Evolutionary conservation across 2,888 invertebrate genomes (phyloP).

Genomic region (Sussaba pulchella): DNA sequence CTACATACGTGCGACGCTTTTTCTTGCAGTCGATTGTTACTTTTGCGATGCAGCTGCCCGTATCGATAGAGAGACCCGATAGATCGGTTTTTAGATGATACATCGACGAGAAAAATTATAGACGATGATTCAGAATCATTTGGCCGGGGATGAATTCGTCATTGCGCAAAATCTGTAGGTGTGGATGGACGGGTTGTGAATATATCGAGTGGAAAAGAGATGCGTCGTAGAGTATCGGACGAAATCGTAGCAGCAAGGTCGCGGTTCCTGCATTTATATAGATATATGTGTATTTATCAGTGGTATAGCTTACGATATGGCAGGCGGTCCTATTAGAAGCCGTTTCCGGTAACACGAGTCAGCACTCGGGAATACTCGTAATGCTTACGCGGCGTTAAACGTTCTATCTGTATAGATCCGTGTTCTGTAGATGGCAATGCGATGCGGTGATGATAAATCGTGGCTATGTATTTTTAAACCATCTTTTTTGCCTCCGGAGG

Average conservation of each 20-base stretch:
- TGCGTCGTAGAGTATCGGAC: neutral
- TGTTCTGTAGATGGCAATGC: constrained; percentile 20
- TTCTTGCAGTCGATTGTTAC: neutral
- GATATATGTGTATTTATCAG: constrained; percentile 5
- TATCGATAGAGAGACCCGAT: constrained; percentile 5
- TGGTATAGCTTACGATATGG: constrained; percentile 38
- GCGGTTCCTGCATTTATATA: constrained; percentile 15
- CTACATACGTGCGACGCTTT: neutral
- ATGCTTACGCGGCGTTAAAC: constrained; percentile 67
- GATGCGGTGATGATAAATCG: constrained; percentile 32
- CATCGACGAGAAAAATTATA: constrained; percentile 1
- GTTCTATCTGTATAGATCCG: constrained; percentile 33
- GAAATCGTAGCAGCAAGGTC: constrained; percentile 7
- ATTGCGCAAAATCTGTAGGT: constrained; percentile 12
- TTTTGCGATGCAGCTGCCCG: constrained; percentile 5
- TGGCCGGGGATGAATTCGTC: constrained; percentile 44
- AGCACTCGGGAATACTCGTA: constrained; percentile 78
- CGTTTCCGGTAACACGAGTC: constrained; percentile 82
- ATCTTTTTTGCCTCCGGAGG: neutral
- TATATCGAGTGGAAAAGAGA: neutral
- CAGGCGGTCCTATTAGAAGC: constrained; percentile 76
- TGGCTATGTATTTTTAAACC: neutral
- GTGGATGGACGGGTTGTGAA: neutral
- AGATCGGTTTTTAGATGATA: neutral
- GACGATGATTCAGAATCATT: constrained; percentile 49